Evolutionary conservation across 2,797 vertebrate species (phyloP).

Genomic region (Girardinus metallicus): DNA sequence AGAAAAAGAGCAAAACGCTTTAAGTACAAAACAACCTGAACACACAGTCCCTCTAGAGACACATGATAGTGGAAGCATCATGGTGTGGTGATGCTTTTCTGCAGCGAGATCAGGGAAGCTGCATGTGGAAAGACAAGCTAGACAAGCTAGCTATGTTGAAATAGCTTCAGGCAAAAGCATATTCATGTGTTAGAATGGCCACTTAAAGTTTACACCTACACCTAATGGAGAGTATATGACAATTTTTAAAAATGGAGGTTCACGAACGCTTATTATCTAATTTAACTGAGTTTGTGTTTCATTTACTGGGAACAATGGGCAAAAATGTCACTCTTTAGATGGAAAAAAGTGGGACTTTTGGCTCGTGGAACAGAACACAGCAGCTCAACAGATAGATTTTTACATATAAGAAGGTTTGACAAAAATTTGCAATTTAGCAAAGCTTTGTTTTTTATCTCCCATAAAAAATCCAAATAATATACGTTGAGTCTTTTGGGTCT

Average conservation of each 20-base stretch:
- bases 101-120: not conserved
- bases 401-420: not conserved
- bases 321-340: not conserved
- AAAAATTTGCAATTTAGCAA: not conserved
- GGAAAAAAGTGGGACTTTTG: not conserved
- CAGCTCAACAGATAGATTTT: not conserved
- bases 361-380: not conserved
- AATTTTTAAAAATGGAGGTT: not conserved
- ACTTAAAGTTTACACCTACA: not conserved
- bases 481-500: not conserved
- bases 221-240: not conserved
- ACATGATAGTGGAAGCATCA: not conserved
- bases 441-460: not conserved
- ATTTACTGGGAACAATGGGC: not conserved
- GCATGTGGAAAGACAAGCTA: not conserved
- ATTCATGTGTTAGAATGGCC: not conserved
- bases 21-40: not conserved
- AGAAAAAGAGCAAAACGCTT: not conserved
- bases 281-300: not conserved
- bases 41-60: not conserved
- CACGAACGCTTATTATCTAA: not conserved
- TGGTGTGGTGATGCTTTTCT: not conserved
- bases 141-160: not conserved
- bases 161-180: not conserved
- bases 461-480: not conserved